Conservation (phyloP, 2,888 invertebrate species). For the Scaeva pyrastri region DNA sequence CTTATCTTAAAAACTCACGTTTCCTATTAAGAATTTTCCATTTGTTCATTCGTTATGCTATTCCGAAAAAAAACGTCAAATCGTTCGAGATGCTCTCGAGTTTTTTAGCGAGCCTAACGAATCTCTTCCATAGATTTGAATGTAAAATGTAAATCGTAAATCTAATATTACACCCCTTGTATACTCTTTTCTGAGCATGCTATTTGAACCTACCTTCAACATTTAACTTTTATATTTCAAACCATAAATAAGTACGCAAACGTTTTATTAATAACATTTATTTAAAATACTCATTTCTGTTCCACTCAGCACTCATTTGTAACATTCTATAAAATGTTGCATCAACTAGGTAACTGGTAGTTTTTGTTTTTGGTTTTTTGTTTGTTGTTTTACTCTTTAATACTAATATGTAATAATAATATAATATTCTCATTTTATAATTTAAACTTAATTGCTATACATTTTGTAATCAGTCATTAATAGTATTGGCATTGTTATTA, state of each 20-base stretch:
- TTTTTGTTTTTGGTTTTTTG: slow-evolving; percentile 50
- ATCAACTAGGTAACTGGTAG: slow-evolving; percentile 74
- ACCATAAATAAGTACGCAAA: slow-evolving; percentile 67
- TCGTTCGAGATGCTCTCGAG: too few relatives aligned
- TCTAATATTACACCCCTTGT: too few relatives aligned
- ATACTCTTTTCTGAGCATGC: too few relatives aligned
- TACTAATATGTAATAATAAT: slow-evolving; percentile 68
- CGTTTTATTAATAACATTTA: slow-evolving; percentile 71
- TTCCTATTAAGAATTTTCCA: too few relatives aligned
- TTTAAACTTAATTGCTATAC: slow-evolving; percentile 73
- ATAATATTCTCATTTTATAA: slow-evolving; percentile 67
- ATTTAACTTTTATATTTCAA: neutral
- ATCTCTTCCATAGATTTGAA: too few relatives aligned
- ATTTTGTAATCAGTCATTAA: slow-evolving; percentile 76
- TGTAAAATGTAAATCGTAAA: too few relatives aligned
- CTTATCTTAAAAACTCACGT: too few relatives aligned
- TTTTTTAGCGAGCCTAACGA: too few relatives aligned
- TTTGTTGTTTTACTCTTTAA: slow-evolving; percentile 63
- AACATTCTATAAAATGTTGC: slow-evolving; percentile 68
- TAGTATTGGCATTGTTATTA: slow-evolving; percentile 75
- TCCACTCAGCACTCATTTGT: slow-evolving; percentile 67
- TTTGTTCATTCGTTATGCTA: too few relatives aligned
- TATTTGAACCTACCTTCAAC: too few relatives aligned
- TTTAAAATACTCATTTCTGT: slow-evolving; percentile 73
- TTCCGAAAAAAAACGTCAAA: too few relatives aligned